Evolutionary conservation across 2,113 vertebrate genomes (phyloP), one percentile per base, ranked within the genome.

Genomic region (Conger conger): DNA sequence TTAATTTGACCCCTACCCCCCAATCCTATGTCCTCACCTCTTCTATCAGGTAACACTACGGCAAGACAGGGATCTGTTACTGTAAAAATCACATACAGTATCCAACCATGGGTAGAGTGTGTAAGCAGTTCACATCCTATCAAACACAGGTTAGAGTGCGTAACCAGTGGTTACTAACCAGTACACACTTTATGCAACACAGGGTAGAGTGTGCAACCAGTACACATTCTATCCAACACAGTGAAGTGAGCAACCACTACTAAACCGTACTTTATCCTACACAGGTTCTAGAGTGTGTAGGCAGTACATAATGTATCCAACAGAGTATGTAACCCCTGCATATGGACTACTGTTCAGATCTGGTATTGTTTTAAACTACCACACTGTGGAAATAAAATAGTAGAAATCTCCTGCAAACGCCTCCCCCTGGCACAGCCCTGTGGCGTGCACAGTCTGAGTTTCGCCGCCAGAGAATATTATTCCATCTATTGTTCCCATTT

Each of bases 1-100:
- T 80, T 87, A 87, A 91, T 91, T 84, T 90, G 86, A 90, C 86
- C 84, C 89, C 68, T 73, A 77, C n/a, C 68, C 76, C 81, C n/a
- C 27, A n/a, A 80, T 84, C 87, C 88, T 87, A 54, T 1, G 45
- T 50, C 45, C 1, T 50, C 45, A 50, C 5, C 45, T 50, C 45
- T 3, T 63, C 57, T 4, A 27, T 23, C 23, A 27, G 57, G 57
- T 63, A 27, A 73, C 27, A 33, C 27, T 0, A 73, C 2, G n/a
- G 2, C 27, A 13, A 33, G 68, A 73, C 68, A 73, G 27, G 68
- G 6, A 33, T 73, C 68, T 33, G n/a, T 11, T 13, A 17, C 68
- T 13, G 27, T 30, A 27, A 63, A 4, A 63, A 63, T 23, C 23
- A 27, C 18, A 20, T 63, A 27, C 57, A 4, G 57, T 8, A 20